Percentiles rank a stretch among this genome's conserved stretches.
These are phyloP conservation scores for Macheiramphus alcinus DNA, from an alignment of 2,113 vertebrate species.

Conservation along the genomic window DNA sequence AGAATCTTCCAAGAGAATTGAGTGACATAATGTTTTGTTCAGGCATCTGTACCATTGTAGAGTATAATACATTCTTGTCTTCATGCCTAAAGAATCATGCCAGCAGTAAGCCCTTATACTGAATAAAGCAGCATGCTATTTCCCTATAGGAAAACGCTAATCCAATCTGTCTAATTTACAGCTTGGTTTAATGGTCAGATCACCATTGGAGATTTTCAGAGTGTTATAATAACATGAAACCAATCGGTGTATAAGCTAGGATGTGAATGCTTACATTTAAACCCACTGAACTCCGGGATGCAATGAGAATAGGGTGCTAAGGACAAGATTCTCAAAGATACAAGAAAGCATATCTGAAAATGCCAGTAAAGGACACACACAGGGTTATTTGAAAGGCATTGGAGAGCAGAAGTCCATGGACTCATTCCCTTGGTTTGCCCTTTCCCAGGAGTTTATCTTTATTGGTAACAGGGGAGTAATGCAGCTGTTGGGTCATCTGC, in stretches of 20 bases:
- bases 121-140: neutral
- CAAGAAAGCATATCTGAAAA: neutral
- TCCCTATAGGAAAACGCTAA: neutral
- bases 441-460: neutral
- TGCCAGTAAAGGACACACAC: neutral
- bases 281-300: neutral
- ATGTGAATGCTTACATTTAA: neutral
- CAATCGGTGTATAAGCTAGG: neutral
- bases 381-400: neutral
- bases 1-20: constrained; percentile 29
- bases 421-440: neutral
- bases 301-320: neutral
- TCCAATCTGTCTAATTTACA: neutral
- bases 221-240: neutral
- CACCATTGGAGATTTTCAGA: neutral
- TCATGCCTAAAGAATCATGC: neutral
- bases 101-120: neutral
- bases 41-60: neutral
- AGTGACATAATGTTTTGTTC: constrained; percentile 1
- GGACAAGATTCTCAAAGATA: neutral
- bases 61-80: neutral
- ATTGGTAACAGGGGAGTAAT: neutral
- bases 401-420: neutral
- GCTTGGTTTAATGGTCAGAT: neutral
- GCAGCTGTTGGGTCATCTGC: neutral